A percentile compares a stretch with the other conserved stretches of the same genome.
Evolutionary conservation across 2,888 invertebrate genomes (phyloP).

Genomic region (Ellobium chinense): DNA sequence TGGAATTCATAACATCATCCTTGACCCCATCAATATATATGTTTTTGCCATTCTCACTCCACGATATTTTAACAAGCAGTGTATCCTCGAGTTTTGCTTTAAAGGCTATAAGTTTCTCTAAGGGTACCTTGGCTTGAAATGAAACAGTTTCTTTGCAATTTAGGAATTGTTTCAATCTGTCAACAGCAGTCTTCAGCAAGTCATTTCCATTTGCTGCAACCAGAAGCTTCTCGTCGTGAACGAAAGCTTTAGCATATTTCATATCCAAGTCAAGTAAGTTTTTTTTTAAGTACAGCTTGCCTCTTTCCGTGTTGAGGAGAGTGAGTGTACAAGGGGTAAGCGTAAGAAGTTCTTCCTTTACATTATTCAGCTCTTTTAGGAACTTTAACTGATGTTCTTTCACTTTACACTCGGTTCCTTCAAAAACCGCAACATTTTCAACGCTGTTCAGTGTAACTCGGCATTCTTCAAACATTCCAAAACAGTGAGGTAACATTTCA

Average conservation of each 20-base stretch:
- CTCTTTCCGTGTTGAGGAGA: conserved; percentile 6
- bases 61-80: conserved; percentile 22
- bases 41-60: neutral
- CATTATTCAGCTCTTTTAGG: conserved; percentile 12
- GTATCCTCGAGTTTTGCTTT: neutral
- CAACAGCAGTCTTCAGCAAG: neutral
- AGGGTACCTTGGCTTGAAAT: neutral
- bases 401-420: neutral
- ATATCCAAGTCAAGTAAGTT: neutral
- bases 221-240: neutral
- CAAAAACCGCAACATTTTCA: neutral
- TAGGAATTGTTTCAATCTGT: neutral
- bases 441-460: neutral
- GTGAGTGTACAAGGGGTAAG: neutral
- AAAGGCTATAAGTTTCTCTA: neutral
- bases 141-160: conserved; percentile 1
- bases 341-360: neutral
- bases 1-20: conserved; percentile 24
- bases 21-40: conserved; percentile 18
- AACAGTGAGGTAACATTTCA: conserved; percentile 2
- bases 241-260: neutral
- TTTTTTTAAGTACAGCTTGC: neutral
- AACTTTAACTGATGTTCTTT: neutral
- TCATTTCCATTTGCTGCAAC: conserved; percentile 6
- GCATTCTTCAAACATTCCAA: conserved; percentile 13